Evolutionary conservation across 2,113 vertebrate species (phyloP).

Genomic region (Neotoma lepida): DNA sequence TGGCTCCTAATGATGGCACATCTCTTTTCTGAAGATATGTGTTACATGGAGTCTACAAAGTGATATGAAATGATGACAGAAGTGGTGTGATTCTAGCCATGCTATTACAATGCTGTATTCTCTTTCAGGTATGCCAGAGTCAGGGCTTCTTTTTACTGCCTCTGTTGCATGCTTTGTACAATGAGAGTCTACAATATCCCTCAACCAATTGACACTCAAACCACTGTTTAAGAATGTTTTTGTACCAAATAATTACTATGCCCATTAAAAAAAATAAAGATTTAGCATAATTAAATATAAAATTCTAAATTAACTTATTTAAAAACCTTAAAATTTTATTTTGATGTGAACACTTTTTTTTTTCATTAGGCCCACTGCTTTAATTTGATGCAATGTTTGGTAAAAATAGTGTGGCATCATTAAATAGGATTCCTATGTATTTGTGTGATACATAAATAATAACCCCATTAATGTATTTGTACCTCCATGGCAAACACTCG

Average conservation of each 20-base stretch:
- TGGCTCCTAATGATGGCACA: background rate
- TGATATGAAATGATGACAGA: too few relatives aligned
- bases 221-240: background rate
- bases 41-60: too few relatives aligned
- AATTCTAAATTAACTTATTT: constrained; percentile 49
- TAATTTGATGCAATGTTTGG: background rate
- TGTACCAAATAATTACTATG: background rate
- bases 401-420: constrained; percentile 1
- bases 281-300: constrained; percentile 9
- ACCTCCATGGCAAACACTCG: constrained; percentile 99
- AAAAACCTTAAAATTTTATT: constrained; percentile 45
- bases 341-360: background rate
- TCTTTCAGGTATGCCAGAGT: background rate
- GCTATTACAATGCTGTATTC: background rate
- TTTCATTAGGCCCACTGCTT: constrained; percentile 11
- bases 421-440: background rate
- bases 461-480: constrained; percentile 62
- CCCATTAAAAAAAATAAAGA: constrained; percentile 29
- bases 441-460: background rate
- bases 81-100: background rate
- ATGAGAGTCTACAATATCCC: background rate
- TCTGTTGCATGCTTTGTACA: background rate
- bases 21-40: background rate
- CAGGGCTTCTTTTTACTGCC: background rate
- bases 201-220: background rate